These are phyloP conservation scores for Sapajus apella DNA, from an alignment of 2,113 vertebrate genomes.

Conservation along the genomic window DNA sequence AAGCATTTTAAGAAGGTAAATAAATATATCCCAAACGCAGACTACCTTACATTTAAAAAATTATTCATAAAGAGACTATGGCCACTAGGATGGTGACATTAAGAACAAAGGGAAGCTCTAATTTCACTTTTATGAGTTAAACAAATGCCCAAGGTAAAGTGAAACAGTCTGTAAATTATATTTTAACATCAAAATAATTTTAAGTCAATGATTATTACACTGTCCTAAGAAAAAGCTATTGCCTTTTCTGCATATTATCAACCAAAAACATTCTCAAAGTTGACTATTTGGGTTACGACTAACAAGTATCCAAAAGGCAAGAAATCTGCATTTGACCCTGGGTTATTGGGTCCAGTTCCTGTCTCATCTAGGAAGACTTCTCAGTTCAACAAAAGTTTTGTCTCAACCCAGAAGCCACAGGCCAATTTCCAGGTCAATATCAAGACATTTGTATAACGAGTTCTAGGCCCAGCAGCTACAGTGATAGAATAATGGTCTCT, in stretches of 20 bases:
- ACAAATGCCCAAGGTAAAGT: background rate
- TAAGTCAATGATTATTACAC: constrained; percentile 11
- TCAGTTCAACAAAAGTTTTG: constrained; percentile 18
- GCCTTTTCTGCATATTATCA: background rate
- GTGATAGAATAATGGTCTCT: background rate
- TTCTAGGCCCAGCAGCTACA: background rate
- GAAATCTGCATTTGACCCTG: background rate
- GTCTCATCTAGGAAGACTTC: background rate
- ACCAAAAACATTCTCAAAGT: background rate
- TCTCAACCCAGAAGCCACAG: background rate
- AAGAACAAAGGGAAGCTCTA: constrained; percentile 22
- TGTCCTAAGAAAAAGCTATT: background rate
- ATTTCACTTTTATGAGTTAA: constrained; percentile 1
- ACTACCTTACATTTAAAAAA: background rate
- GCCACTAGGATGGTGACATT: background rate
- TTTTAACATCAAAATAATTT: constrained; percentile 3
- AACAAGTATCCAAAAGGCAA: background rate
- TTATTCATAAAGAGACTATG: background rate
- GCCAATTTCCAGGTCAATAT: constrained; percentile 5
- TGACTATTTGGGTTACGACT: background rate
- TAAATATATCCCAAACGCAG: background rate
- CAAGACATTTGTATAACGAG: background rate
- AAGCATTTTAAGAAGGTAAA: constrained; percentile 42
- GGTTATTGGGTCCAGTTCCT: background rate
- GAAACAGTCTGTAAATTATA: constrained; percentile 10